Percentiles rank a stretch among this genome's conserved stretches.
phyloP scores from a whole-genome alignment of 2,797 vertebrate species.

The Tiaroga cobitis region DNA sequence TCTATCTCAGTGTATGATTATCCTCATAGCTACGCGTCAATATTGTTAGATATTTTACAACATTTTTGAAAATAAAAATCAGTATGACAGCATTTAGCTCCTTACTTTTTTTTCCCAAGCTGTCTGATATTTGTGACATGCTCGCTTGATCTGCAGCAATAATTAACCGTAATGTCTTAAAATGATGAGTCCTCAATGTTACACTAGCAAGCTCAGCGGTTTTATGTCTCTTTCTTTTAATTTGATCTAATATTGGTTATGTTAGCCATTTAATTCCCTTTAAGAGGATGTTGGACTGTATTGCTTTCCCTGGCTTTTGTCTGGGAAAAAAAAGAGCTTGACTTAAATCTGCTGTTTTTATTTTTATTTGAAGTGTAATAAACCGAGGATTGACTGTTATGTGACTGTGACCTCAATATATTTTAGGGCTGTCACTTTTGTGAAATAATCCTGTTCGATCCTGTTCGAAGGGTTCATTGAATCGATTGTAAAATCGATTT shows the following conservation, averaged over 20 bases:
- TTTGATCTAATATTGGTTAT: slow-evolving; percentile 25
- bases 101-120: neutral
- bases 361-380: neutral
- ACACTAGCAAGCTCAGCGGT: slow-evolving; percentile 8
- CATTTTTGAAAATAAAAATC: neutral
- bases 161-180: slow-evolving; percentile 33
- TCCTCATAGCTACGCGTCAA: neutral
- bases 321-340: slow-evolving; percentile 28
- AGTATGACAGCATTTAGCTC: neutral
- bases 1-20: neutral
- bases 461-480: too few relatives aligned
- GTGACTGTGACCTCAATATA: neutral
- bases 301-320: neutral
- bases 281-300: slow-evolving; percentile 38
- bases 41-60: neutral
- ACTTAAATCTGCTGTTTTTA: slow-evolving; percentile 41
- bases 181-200: slow-evolving; percentile 1
- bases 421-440: too few relatives aligned
- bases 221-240: slow-evolving; percentile 19
- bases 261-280: slow-evolving; percentile 42
- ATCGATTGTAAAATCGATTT: too few relatives aligned
- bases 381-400: slow-evolving; percentile 16
- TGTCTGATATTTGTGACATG: neutral
- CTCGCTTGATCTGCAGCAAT: slow-evolving; percentile 8
- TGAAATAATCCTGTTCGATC: too few relatives aligned